phyloP scores from a whole-genome alignment of 2,888 invertebrate genomes.

The Synanthedon myopaeformis region DNA sequence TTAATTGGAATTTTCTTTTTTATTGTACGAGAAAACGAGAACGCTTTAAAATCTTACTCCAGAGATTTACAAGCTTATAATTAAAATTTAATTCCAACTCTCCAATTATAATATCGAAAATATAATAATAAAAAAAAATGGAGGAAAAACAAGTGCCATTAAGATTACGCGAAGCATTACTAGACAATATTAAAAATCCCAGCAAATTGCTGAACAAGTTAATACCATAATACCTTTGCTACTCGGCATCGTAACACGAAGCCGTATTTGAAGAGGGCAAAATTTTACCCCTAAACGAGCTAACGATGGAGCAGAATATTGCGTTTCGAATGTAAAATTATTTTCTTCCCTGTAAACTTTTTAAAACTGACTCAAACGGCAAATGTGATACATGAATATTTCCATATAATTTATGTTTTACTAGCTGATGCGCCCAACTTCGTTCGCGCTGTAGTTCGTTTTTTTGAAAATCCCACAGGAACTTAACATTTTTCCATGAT shows the following conservation, averaged over 20 bases:
- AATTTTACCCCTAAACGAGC: background rate
- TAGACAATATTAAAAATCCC: conserved; percentile 8
- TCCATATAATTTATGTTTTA: no score
- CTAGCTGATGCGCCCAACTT: no score
- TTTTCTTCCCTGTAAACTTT: background rate
- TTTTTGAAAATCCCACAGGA: no score
- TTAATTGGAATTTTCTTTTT: no score
- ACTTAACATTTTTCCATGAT: no score
- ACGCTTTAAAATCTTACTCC: no score
- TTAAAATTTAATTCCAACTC: conserved; percentile 4
- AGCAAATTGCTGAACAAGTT: conserved; percentile 10
- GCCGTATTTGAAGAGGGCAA: conserved; percentile 3
- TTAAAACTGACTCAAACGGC: background rate
- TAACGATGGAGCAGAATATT: background rate
- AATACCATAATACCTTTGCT: conserved; percentile 9
- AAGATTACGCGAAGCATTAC: conserved; percentile 7
- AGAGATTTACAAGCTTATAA: conserved; percentile 16
- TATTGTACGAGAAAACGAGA: no score
- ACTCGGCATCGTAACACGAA: conserved; percentile 2
- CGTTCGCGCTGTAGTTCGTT: no score
- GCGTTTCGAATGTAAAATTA: background rate
- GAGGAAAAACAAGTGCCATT: background rate
- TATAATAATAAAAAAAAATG: no score
- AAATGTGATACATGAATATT: background rate
- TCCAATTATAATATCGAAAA: background rate